Evolutionary conservation across 2,113 vertebrate genomes (phyloP), one percentile per base, ranked within the genome.

Genomic region (Eudyptes chrysolophus): DNA sequence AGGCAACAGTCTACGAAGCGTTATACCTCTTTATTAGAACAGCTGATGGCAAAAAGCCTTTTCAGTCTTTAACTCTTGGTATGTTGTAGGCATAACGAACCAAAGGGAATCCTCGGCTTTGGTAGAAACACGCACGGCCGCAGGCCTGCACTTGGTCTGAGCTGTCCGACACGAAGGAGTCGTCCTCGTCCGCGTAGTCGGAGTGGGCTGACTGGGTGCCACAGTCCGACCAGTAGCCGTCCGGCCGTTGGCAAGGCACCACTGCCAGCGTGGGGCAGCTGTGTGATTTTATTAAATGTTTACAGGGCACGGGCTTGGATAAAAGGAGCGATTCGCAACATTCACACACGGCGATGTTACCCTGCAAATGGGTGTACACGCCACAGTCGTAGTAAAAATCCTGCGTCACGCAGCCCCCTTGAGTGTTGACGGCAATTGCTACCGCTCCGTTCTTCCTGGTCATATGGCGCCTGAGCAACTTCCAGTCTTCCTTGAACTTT

Each of bases 121-220:
- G 99, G 96, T 99, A 99, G 98, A 99, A 99, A 89, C 99, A 99
- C 1, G 99, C 99, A 7, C 99, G 98, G 64, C 99, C 99, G 1
- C 99, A 99, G 68, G 99, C 99, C 98, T 99, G 99, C 60, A 99
- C 98, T 98, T 99, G 99, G 97, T 99, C 99, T 1, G 99, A 99
- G 94, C 99, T 99, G 98, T 99, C 99, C 0, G 99, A 99, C 79
- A 99, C 99, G 26, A 99, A 99, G 22, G 99, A 99, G 96, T 99
- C 99, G 6, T 99, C 99, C 97, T 99, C 99, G 7, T 99, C 99
- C 0, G 99, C 99, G 1, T 99, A 99, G 96, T 99, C 99, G 0
- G 99, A 99, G 97, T 99, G 99, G 49, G 99, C 99, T 0, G 99
- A 99, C 84, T 99, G 99, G 1, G 99, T 99, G 92, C 98, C 98